phyloP scores from a whole-genome alignment of 1,140 invertebrate genomes.

The fruit fly (Drosophila melanogaster) region Release_6_plus_ISO1_MT NT_033777.3:30671001-30671500 shows the following conservation, averaged over 20 bases:
- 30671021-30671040: too few species aligned
- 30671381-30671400: constrained; percentile 74
- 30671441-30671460: constrained; percentile 78
- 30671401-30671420: constrained; percentile 1
- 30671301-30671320: background rate
- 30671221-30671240: constrained; percentile 43
- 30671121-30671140: constrained; percentile 39
- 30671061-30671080: too few species aligned
- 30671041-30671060: too few species aligned
- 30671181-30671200: constrained; percentile 78
- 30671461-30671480: constrained; percentile 82
- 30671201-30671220: constrained; percentile 72
- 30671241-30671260: constrained; percentile 82
- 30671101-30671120: background rate
- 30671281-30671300: constrained; percentile 5
- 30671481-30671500: constrained; percentile 79
- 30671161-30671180: constrained; percentile 59
- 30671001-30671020: background rate
- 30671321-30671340: constrained; percentile 2
- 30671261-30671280: constrained; percentile 59
- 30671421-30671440: constrained; percentile 55
- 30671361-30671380: constrained; percentile 66
- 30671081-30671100: too few species aligned
- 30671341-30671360: constrained; percentile 81
- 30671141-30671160: constrained; percentile 51